A percentile compares a stretch with the other conserved stretches of the same genome.
Evolutionary conservation across 2,797 vertebrate species (phyloP).

Genomic region (Chaunax sp.): DNA sequence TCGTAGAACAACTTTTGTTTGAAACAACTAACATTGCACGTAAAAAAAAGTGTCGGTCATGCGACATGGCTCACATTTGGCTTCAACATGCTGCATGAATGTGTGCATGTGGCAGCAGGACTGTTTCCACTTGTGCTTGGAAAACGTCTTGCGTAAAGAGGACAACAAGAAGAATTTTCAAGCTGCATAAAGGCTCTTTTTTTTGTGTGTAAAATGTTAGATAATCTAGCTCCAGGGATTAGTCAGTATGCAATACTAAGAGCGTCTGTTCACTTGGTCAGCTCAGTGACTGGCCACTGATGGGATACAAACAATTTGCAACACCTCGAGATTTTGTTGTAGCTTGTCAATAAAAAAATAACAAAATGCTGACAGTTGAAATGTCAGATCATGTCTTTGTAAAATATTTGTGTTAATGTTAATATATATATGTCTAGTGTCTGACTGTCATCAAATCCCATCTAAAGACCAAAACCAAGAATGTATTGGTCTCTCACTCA

Average conservation of each 20-base stretch:
- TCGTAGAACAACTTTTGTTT: slow-evolving; percentile 22
- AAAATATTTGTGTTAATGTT: background rate
- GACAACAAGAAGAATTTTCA: slow-evolving; percentile 22
- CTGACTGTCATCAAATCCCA: background rate
- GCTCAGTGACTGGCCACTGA: slow-evolving; percentile 35
- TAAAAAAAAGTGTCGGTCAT: slow-evolving; percentile 18
- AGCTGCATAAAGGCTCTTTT: slow-evolving; percentile 27
- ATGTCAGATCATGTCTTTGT: background rate
- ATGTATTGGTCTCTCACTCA: background rate
- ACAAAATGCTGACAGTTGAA: background rate
- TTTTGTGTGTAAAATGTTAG: slow-evolving; percentile 38
- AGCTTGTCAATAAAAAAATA: background rate
- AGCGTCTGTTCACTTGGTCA: slow-evolving; percentile 26
- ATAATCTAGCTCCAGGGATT: slow-evolving; percentile 34
- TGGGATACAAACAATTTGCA: background rate
- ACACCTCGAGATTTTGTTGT: background rate
- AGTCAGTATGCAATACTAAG: slow-evolving; percentile 17
- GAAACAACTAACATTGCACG: slow-evolving; percentile 20
- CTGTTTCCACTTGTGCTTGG: slow-evolving; percentile 33
- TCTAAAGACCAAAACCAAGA: slow-evolving; percentile 1
- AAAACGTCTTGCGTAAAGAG: slow-evolving; percentile 40
- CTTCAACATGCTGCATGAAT: slow-evolving; percentile 38
- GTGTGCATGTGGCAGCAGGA: slow-evolving; percentile 32
- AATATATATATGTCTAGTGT: no score
- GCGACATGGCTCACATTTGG: slow-evolving; percentile 19